Evolutionary conservation across 2,797 vertebrate genomes (phyloP).

Genomic region (Toxotes lorentzi): DNA sequence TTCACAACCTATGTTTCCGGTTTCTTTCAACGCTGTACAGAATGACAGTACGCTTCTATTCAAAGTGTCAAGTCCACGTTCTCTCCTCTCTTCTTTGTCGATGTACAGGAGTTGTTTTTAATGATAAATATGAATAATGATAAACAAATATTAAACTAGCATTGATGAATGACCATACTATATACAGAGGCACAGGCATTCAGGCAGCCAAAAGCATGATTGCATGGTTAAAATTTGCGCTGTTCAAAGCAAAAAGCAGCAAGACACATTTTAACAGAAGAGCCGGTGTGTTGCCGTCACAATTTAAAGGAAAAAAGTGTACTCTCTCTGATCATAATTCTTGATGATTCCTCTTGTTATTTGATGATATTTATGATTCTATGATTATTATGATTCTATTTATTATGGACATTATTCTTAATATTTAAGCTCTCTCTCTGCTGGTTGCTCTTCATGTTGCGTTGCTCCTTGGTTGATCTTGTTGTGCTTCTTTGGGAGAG

Average conservation of each 20-base stretch:
- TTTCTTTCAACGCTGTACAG: constrained; percentile 76
- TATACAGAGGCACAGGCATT: constrained; percentile 82
- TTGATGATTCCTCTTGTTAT: constrained; percentile 84
- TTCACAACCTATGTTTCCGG: constrained; percentile 56
- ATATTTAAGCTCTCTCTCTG: constrained; percentile 82
- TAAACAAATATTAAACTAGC: constrained; percentile 77
- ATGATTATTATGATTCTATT: constrained; percentile 84
- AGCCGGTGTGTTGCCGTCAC: constrained; percentile 70
- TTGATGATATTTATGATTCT: constrained; percentile 83
- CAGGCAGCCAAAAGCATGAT: constrained; percentile 85
- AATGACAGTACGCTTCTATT: constrained; percentile 72
- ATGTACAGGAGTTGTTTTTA: constrained; percentile 85
- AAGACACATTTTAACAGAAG: constrained; percentile 74
- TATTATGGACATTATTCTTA: constrained; percentile 85
- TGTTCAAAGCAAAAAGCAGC: constrained; percentile 77
- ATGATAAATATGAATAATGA: constrained; percentile 72
- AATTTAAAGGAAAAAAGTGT: constrained; percentile 82
- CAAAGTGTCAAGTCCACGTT: constrained; percentile 71
- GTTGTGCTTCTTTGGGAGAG: constrained; percentile 85
- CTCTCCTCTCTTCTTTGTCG: constrained; percentile 73
- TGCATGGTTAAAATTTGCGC: constrained; percentile 85
- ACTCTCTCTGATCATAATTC: constrained; percentile 76
- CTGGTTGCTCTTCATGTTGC: constrained; percentile 82
- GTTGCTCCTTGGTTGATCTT: constrained; percentile 84
- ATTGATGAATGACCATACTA: constrained; percentile 83